phyloP scores from a whole-genome alignment of 1,140 invertebrate species.

The Augochlora pura region DNA sequence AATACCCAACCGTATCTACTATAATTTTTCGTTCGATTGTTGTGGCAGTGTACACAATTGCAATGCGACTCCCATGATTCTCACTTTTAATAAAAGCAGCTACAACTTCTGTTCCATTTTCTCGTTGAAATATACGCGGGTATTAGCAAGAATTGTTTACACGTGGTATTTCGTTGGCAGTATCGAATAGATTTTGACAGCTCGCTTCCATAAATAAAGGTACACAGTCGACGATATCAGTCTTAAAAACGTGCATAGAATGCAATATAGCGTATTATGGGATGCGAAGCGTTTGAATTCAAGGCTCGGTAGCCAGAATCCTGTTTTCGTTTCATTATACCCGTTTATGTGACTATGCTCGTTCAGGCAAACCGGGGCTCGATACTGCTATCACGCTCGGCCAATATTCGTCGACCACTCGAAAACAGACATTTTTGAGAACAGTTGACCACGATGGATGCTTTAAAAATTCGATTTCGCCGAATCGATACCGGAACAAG shows the following conservation, averaged over 20 bases:
- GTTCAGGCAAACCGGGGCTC: not conserved
- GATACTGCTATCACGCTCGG: not conserved
- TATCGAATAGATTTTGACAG: not conserved
- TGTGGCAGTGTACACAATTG: too few relatives aligned
- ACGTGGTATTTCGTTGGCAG: not conserved
- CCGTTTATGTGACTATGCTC: not conserved
- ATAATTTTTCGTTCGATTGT: too few relatives aligned
- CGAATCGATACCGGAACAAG: not conserved
- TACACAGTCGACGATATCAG: not conserved
- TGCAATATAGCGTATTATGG: too few relatives aligned
- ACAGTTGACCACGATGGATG: not conserved
- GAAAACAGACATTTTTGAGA: not conserved
- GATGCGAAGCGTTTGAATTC: not conserved
- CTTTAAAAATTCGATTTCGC: not conserved
- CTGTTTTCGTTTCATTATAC: constrained; percentile 9
- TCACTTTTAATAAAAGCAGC: too few relatives aligned
- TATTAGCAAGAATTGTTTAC: too few relatives aligned
- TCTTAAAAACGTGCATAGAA: not conserved
- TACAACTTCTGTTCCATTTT: too few relatives aligned
- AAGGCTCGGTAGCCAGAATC: not conserved
- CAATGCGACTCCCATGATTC: too few relatives aligned
- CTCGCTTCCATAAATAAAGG: not conserved
- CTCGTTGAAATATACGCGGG: too few relatives aligned
- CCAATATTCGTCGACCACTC: not conserved
- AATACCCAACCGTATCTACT: too few relatives aligned